These are phyloP conservation scores for Nemapogon koenigi DNA, from an alignment of 2,888 invertebrate genomes.

Conservation along the genomic window DNA sequence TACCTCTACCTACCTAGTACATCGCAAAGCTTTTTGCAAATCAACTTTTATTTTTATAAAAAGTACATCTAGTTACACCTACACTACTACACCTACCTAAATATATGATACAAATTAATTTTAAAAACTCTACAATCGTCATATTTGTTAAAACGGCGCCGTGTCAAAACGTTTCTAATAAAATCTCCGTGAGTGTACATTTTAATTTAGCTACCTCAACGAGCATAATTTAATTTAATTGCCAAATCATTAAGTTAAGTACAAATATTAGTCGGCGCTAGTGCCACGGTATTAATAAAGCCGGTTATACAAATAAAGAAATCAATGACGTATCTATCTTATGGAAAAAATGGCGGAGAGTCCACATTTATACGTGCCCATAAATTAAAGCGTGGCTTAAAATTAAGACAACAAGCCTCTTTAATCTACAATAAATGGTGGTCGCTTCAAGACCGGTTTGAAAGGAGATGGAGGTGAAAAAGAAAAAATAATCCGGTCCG, in stretches of 20 bases:
- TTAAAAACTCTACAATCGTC: too few relatives aligned
- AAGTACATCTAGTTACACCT: too few relatives aligned
- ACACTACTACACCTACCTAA: too few relatives aligned
- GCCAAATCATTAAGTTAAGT: slow-evolving; percentile 63
- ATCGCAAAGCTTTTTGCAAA: too few relatives aligned
- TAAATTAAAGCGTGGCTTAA: slow-evolving; percentile 63
- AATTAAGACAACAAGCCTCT: slow-evolving; percentile 67
- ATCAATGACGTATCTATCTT: slow-evolving; percentile 48
- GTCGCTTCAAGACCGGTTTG: slow-evolving; percentile 57
- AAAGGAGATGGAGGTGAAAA: slow-evolving; percentile 52
- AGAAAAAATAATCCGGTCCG: slow-evolving; percentile 58
- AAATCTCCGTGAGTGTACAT: slow-evolving; percentile 46
- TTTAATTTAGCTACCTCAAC: slow-evolving; percentile 60
- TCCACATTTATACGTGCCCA: slow-evolving; percentile 54
- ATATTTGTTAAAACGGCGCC: slow-evolving; percentile 21
- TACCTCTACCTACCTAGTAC: too few relatives aligned
- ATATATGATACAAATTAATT: too few relatives aligned
- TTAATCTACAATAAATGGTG: slow-evolving; percentile 66
- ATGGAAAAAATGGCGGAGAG: slow-evolving; percentile 50
- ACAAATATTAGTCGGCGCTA: slow-evolving; percentile 58
- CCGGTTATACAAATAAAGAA: slow-evolving; percentile 47
- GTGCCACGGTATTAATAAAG: slow-evolving; percentile 47
- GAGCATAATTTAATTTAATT: slow-evolving; percentile 62
- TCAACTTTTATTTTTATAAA: too few relatives aligned
- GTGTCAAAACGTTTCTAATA: slow-evolving; percentile 36